These are phyloP conservation scores for Heliconius sara DNA, from an alignment of 2,888 invertebrate genomes.

Conservation along the genomic window DNA sequence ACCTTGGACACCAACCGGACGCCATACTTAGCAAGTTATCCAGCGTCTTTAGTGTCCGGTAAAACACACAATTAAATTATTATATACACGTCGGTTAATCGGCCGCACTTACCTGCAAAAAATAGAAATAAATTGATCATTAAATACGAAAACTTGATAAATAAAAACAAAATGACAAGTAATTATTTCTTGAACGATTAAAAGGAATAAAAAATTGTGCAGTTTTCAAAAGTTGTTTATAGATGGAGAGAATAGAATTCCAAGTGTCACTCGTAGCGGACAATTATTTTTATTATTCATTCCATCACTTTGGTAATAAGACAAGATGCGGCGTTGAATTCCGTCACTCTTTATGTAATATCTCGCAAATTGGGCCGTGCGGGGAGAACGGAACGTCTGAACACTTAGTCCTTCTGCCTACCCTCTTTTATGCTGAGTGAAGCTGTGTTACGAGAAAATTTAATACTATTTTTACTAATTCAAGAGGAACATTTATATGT, in stretches of 20 bases:
- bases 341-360: not conserved
- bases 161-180: constrained; percentile 5
- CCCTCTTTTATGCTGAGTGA: too few species aligned
- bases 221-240: not conserved
- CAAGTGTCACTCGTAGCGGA: not conserved
- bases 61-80: constrained; percentile 39
- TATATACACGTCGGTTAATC: constrained; percentile 32
- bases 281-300: too few species aligned
- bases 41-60: constrained; percentile 35
- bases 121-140: constrained; percentile 25
- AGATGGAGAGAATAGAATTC: not conserved
- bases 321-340: not conserved
- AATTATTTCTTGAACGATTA: not conserved
- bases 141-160: constrained; percentile 18
- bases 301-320: too few species aligned
- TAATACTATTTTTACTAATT: too few species aligned
- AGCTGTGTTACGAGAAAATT: too few species aligned
- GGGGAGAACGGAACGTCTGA: too few species aligned
- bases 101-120: constrained; percentile 53
- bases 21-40: constrained; percentile 13
- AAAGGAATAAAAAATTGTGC: not conserved
- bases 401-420: too few species aligned
- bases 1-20: constrained; percentile 25
- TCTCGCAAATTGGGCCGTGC: too few species aligned
- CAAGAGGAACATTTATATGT: too few species aligned